Percentiles rank a stretch among this genome's conserved stretches.
phyloP scores from a whole-genome alignment of 2,888 invertebrate species.

The Zonitis immaculata region DNA sequence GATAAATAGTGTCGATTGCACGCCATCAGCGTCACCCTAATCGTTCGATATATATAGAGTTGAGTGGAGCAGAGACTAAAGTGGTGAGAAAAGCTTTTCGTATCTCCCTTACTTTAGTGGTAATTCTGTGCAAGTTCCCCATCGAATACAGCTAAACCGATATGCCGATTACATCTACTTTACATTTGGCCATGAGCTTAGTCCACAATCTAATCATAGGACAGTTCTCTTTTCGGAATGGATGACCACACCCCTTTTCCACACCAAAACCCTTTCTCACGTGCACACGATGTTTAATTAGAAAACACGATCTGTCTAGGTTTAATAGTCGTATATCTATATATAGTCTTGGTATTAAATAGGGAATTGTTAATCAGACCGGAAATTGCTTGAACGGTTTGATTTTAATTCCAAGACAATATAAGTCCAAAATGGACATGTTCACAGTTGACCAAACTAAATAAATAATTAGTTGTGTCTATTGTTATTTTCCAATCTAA shows the following conservation, averaged over 20 bases:
- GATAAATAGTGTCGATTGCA: slow-evolving; percentile 4
- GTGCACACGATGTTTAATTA: slow-evolving; percentile 17
- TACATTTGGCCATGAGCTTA: slow-evolving; percentile 18
- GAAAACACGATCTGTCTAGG: slow-evolving; percentile 14
- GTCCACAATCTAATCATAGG: slow-evolving; percentile 19
- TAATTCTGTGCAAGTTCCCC: slow-evolving; percentile 18
- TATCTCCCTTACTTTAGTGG: slow-evolving; percentile 19
- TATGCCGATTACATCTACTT: slow-evolving; percentile 25
- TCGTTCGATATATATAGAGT: slow-evolving; percentile 2
- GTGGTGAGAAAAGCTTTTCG: slow-evolving; percentile 18
- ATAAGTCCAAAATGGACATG: no score
- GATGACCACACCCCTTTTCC: slow-evolving; percentile 8
- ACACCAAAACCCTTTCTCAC: slow-evolving; percentile 6
- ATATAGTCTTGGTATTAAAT: slow-evolving; percentile 10
- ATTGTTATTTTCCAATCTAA: neutral
- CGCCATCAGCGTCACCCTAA: slow-evolving; percentile 3
- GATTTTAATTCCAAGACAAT: slow-evolving; percentile 3
- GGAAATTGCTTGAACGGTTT: slow-evolving; percentile 13
- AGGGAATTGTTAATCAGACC: slow-evolving; percentile 16
- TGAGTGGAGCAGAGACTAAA: slow-evolving; percentile 10
- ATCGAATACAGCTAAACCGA: slow-evolving; percentile 15
- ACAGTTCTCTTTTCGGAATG: slow-evolving; percentile 10
- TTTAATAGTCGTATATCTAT: no score
- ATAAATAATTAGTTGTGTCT: neutral
- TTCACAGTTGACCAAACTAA: neutral